Evolutionary conservation across 2,113 vertebrate genomes (phyloP).

Genomic region (Eonycteris spelaea): DNA sequence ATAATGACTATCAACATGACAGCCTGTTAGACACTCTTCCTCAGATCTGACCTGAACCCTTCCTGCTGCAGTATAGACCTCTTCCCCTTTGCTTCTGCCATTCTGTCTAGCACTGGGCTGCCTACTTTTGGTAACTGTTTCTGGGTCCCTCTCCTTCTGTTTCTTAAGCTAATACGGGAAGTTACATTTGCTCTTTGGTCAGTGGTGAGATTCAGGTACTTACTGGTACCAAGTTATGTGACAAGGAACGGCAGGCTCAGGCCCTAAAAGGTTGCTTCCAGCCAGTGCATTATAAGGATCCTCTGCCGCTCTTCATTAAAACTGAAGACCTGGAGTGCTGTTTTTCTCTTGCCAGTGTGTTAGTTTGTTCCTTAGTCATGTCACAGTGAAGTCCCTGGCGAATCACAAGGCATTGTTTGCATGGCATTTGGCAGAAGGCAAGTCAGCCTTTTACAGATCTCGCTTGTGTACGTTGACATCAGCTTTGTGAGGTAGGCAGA

Average conservation of each 20-base stretch:
- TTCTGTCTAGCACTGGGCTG: background rate
- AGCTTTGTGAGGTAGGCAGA: background rate
- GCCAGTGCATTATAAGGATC: background rate
- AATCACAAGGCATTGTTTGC: background rate
- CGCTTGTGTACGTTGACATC: background rate
- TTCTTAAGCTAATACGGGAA: constrained; percentile 28
- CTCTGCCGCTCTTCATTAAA: background rate
- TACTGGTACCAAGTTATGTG: background rate
- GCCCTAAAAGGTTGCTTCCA: background rate
- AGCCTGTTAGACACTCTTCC: background rate
- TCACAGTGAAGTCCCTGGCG: background rate
- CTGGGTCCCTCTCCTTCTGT: background rate
- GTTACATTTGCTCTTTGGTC: background rate
- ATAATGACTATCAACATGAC: background rate
- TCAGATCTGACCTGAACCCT: background rate
- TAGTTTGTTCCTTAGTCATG: background rate
- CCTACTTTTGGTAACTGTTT: background rate
- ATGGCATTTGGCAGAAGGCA: background rate
- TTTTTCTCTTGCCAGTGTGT: background rate
- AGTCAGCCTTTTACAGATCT: background rate
- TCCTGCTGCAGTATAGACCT: constrained; percentile 10
- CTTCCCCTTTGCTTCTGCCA: background rate
- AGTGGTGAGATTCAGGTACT: background rate
- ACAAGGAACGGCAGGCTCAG: background rate
- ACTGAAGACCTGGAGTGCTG: background rate